Conservation (phyloP, 2,888 invertebrate species). For the Pristionchus japonicus region DNA sequence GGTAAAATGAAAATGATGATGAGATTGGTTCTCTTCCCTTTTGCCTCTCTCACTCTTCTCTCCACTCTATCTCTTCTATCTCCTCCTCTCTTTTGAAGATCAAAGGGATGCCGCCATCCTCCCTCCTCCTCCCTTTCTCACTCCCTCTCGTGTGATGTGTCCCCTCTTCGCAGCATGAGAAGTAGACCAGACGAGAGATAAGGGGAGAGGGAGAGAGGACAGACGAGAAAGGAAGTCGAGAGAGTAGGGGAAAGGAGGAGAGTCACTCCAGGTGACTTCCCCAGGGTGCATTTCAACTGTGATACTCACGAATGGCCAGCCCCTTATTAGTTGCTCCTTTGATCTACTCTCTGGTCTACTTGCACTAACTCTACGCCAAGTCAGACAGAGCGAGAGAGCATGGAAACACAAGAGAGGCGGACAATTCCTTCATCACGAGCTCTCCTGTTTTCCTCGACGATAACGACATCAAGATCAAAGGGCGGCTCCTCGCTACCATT, state of each 20-base stretch:
- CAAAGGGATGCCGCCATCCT: not conserved
- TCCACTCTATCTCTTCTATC: not conserved
- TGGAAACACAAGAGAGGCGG: too few species aligned
- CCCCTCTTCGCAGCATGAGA: slow-evolving; percentile 20
- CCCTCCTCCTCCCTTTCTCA: not conserved
- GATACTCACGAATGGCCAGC: not conserved
- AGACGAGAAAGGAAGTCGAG: not conserved
- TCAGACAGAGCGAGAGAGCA: too few species aligned
- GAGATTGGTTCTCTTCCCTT: slow-evolving; percentile 2
- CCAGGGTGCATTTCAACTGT: not conserved
- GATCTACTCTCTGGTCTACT: not conserved
- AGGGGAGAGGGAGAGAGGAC: not conserved
- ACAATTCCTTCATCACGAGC: not conserved
- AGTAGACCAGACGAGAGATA: not conserved
- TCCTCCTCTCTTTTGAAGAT: slow-evolving; percentile 23
- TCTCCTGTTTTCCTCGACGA: not conserved
- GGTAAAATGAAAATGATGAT: slow-evolving; percentile 29
- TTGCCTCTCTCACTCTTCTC: not conserved
- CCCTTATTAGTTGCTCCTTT: not conserved
- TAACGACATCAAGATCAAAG: not conserved
- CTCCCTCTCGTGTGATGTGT: not conserved
- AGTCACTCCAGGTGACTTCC: not conserved
- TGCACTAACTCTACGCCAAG: too few species aligned
- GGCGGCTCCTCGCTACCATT: not conserved
- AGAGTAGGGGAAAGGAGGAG: not conserved